Conservation (phyloP, 2,797 vertebrate species). For the Cyprinodon diabolis region DNA sequence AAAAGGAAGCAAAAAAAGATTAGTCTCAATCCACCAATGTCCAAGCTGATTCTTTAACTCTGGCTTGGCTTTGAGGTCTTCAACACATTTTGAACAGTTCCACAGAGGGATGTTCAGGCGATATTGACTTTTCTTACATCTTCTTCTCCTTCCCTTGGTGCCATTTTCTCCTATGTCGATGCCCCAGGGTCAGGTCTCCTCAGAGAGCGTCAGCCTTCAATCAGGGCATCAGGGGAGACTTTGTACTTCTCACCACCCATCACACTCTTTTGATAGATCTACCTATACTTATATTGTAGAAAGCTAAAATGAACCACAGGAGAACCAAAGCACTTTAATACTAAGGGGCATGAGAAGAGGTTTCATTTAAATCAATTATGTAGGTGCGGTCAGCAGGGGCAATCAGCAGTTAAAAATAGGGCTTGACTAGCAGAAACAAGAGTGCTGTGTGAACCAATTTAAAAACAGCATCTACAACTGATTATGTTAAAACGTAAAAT, state of each 20-base stretch:
- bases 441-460: not conserved
- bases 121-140: conserved; percentile 59
- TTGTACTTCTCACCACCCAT: conserved; percentile 35
- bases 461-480: not conserved
- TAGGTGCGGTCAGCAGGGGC: not conserved
- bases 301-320: conserved; percentile 34
- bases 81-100: conserved; percentile 46
- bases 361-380: conserved; percentile 30
- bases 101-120: conserved; percentile 52
- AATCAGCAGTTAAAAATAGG: conserved; percentile 22
- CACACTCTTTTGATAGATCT: conserved; percentile 35
- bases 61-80: conserved; percentile 34
- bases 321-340: conserved; percentile 24
- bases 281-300: conserved; percentile 26
- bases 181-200: conserved; percentile 53
- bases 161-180: conserved; percentile 34
- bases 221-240: conserved; percentile 45
- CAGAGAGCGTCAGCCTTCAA: conserved; percentile 28
- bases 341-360: conserved; percentile 58
- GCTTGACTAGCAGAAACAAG: not conserved
- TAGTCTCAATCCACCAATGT: conserved; percentile 15
- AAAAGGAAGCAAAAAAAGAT: conserved; percentile 42
- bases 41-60: conserved; percentile 7
- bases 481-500: not conserved
- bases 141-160: conserved; percentile 47